A percentile compares a stretch with the other conserved stretches of the same genome.
Evolutionary conservation across 2,888 invertebrate species (phyloP).

Genomic region (Caenorhabditis japonica): DNA sequence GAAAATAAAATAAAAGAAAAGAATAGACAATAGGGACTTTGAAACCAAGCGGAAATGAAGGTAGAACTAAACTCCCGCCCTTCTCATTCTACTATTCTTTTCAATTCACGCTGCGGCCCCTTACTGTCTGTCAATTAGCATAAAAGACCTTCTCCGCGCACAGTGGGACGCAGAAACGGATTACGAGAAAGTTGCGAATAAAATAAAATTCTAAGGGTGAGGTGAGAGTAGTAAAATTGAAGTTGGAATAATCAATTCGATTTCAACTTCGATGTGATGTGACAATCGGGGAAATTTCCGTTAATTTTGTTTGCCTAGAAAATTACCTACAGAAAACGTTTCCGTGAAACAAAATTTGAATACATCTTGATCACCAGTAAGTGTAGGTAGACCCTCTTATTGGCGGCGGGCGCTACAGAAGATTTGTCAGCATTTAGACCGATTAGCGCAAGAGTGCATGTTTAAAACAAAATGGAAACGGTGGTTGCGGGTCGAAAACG

Average conservation of each 20-base stretch:
- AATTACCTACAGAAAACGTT: too few relatives aligned
- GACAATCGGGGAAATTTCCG: background rate
- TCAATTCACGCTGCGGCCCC: conserved; percentile 44
- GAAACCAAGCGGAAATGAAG: conserved; percentile 30
- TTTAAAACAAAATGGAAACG: conserved; percentile 18
- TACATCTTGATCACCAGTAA: conserved; percentile 10
- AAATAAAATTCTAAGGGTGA: conserved; percentile 8
- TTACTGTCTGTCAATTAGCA: conserved; percentile 55
- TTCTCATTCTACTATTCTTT: conserved; percentile 28
- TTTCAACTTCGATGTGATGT: conserved; percentile 10
- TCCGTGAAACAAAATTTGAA: background rate
- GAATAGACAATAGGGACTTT: conserved; percentile 8
- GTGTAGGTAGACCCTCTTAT: conserved; percentile 16
- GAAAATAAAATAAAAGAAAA: conserved; percentile 9
- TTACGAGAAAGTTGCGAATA: conserved; percentile 46
- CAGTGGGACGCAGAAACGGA: conserved; percentile 48
- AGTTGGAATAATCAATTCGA: conserved; percentile 29
- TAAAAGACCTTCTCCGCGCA: conserved; percentile 52
- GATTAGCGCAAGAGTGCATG: conserved; percentile 52
- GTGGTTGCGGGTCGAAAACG: too few relatives aligned
- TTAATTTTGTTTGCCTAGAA: conserved; percentile 2
- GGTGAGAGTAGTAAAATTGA: background rate
- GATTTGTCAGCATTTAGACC: conserved; percentile 42
- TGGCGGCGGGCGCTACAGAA: conserved; percentile 19
- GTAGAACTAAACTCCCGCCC: conserved; percentile 32